A percentile compares a stretch with the other conserved stretches of the same genome.
phyloP scores from a whole-genome alignment of 2,888 invertebrate genomes.

The Glomeris marginata region DNA sequence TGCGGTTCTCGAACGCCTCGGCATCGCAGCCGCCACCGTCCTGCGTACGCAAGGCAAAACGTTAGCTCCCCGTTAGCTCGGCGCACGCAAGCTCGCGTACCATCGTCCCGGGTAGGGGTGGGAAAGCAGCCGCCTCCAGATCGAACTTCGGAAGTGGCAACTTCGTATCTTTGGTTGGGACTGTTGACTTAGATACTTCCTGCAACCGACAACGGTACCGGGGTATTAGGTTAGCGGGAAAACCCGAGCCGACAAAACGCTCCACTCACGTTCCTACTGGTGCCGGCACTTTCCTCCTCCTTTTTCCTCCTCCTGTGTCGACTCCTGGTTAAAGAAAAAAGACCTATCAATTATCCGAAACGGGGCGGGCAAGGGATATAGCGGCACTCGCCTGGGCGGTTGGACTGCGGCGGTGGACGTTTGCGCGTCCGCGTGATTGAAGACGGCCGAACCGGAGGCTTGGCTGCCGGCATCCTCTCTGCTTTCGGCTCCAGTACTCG shows the following conservation, averaged over 20 bases:
- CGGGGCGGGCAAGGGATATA: not conserved
- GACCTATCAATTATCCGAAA: too few relatives aligned
- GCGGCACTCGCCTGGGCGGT: constrained; percentile 8
- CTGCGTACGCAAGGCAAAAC: constrained; percentile 18
- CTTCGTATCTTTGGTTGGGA: constrained; percentile 14
- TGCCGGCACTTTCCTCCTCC: constrained; percentile 13
- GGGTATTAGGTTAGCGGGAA: not conserved
- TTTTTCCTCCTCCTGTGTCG: constrained; percentile 14
- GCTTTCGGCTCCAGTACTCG: constrained; percentile 1
- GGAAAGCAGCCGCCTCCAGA: constrained; percentile 32
- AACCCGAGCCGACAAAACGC: not conserved
- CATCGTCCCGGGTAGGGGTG: constrained; percentile 31
- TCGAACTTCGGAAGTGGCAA: constrained; percentile 29
- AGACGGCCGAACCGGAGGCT: constrained; percentile 4
- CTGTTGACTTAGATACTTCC: constrained; percentile 5
- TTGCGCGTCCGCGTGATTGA: constrained; percentile 7
- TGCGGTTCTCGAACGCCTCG: constrained; percentile 34
- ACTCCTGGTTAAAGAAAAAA: constrained; percentile 6
- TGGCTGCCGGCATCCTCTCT: constrained; percentile 9
- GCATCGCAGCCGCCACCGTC: constrained; percentile 22
- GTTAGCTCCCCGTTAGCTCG: not conserved
- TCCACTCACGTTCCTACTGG: constrained; percentile 5
- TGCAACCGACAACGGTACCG: not conserved
- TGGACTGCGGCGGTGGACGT: not conserved
- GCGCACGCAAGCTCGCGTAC: constrained; percentile 20